A percentile compares a stretch with the other conserved stretches of the same genome.
Conservation (phyloP, 2,797 vertebrate genomes). For the Sciurus vulgaris region DNA sequence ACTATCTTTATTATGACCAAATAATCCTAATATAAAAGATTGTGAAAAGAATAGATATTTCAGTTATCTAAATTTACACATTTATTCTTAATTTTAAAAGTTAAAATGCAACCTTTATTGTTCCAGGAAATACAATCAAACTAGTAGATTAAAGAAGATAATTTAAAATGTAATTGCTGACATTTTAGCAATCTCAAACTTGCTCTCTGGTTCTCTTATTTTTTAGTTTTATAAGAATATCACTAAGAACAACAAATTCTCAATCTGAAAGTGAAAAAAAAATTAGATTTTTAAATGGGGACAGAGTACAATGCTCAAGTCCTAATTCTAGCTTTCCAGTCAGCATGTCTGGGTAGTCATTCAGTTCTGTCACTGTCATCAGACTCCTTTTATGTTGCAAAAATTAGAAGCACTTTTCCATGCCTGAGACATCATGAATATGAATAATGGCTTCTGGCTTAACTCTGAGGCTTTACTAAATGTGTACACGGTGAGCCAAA, state of each 20-base stretch:
- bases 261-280: slow-evolving; percentile 38
- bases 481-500: slow-evolving; percentile 46
- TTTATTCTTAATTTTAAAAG: slow-evolving; percentile 61
- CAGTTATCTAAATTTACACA: slow-evolving; percentile 13
- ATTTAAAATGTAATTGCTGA: slow-evolving; percentile 12
- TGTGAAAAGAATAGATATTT: slow-evolving; percentile 47
- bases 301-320: not conserved
- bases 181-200: slow-evolving; percentile 44
- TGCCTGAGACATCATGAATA: slow-evolving; percentile 58
- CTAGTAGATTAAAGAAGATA: slow-evolving; percentile 37
- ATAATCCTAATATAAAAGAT: not conserved
- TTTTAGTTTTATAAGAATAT: slow-evolving; percentile 61
- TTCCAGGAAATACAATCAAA: slow-evolving; percentile 49
- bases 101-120: slow-evolving; percentile 43
- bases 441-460: slow-evolving; percentile 69
- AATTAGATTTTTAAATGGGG: slow-evolving; percentile 12
- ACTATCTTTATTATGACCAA: slow-evolving; percentile 13
- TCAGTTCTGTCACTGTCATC: slow-evolving; percentile 58
- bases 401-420: slow-evolving; percentile 64
- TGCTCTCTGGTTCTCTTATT: slow-evolving; percentile 16
- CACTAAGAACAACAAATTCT: not conserved
- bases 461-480: slow-evolving; percentile 61
- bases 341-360: slow-evolving; percentile 31
- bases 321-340: slow-evolving; percentile 19
- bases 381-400: slow-evolving; percentile 56